Base-by-base conservation (phyloP, 2,797 vertebrate species). In the Poeciliopsis infans region DNA sequence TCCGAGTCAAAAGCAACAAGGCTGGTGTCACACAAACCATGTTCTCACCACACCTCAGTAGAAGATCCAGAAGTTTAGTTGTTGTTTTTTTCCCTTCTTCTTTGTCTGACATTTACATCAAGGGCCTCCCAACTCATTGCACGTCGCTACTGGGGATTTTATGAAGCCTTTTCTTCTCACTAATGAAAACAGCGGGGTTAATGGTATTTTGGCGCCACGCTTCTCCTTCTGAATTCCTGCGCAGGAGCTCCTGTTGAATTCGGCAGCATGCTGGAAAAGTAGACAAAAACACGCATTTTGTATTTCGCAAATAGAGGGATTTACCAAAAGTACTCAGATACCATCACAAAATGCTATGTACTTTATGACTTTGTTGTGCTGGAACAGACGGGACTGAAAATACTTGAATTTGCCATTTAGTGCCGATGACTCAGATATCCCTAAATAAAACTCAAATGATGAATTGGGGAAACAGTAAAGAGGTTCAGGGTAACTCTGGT, bases 121-220 rank as follows among this genome's bases (percentile, higher is more conserved):
- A 84, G 87, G 90, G 88, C 88, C 91, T 86, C 90, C 57, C 77
- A 45, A 33, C 66, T 73, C 81, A 83, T 83, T 75, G 31, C 78
- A 81, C 7, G 61, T 70, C 31, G 13, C 85, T 82, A 84, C 83
- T 83, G 85, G 81, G 86, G 88, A 81, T 84, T 91, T 90, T 88
- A 87, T 89, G 88, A 90, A 36, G 85, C 78, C 91, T 88, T 92
- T 92, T 80, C 86, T 91, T 68, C 84, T 79, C 89, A 70, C 89
- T 94, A 93, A 94, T 94, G 91, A 94, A 94, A 94, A 92, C 91
- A 93, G 92, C 89, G 82, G 90, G 92, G 69, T 76, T 79, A 77
- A 69, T 59, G 81, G 82, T 64, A 33, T 78, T 88, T 85, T 79
- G 91, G 91, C 88, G 76, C 90, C 88, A 82, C 33, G 76, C 49